Conservation (phyloP, 1,140 invertebrate species). For the Megalonaias nervosa region DNA sequence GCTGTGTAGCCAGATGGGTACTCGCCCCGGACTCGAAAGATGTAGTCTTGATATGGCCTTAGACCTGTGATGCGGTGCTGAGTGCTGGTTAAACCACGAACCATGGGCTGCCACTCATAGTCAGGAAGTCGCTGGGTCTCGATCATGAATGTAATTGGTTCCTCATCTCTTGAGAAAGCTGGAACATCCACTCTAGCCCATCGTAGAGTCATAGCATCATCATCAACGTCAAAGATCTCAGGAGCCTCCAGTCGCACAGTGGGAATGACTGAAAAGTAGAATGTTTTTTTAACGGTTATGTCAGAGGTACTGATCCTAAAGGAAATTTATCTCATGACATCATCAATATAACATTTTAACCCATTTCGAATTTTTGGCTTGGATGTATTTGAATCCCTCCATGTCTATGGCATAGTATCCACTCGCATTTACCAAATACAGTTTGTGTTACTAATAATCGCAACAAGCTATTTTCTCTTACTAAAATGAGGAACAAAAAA, state of each 20-base stretch:
- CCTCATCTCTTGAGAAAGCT: constrained; percentile 50
- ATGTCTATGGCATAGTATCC: no score
- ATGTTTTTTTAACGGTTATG: no score
- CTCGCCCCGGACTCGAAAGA: constrained; percentile 60
- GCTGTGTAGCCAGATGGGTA: constrained; percentile 55
- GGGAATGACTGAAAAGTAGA: constrained; percentile 54
- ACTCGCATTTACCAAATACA: no score
- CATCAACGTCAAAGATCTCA: constrained; percentile 54
- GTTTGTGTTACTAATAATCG: no score
- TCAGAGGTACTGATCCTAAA: no score
- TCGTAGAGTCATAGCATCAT: constrained; percentile 47
- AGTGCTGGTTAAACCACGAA: constrained; percentile 50
- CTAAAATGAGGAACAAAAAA: no score
- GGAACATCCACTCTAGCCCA: constrained; percentile 62
- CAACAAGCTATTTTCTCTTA: no score
- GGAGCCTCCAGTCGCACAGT: constrained; percentile 47
- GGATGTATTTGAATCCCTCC: no score
- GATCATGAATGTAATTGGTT: constrained; percentile 61
- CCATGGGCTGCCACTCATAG: constrained; percentile 62
- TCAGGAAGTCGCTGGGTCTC: constrained; percentile 59
- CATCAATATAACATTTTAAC: no score
- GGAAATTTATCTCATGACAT: no score
- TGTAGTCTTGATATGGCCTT: constrained; percentile 55
- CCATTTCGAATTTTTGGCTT: no score
- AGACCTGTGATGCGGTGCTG: constrained; percentile 51